Conservation (phyloP, 2,797 vertebrate genomes). For the Sebastes ruberrimus region DNA sequence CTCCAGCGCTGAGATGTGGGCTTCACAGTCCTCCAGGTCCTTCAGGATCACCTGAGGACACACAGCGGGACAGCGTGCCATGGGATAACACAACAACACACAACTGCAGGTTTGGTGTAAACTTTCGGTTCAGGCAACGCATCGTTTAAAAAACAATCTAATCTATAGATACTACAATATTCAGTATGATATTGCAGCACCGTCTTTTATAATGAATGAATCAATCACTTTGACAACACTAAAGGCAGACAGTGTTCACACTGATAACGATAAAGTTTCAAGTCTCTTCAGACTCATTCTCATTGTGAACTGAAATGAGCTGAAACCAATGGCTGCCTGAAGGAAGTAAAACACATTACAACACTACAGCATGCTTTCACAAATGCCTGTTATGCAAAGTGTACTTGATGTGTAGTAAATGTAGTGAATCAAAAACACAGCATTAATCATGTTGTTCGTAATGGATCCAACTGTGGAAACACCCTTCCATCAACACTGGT, state of each 20-base stretch:
- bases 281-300: background rate
- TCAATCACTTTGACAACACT: background rate
- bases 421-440: background rate
- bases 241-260: background rate
- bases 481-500: background rate
- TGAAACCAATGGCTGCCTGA: background rate
- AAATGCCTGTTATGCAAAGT: background rate
- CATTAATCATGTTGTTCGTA: background rate
- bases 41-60: conserved; percentile 85
- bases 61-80: background rate
- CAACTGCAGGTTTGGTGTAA: background rate
- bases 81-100: background rate
- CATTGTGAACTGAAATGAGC: background rate
- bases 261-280: background rate
- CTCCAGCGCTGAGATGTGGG: conserved; percentile 82
- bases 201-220: background rate
- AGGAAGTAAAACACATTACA: background rate
- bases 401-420: background rate
- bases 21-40: conserved; percentile 85
- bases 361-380: background rate
- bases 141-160: background rate
- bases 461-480: background rate
- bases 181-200: background rate
- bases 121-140: background rate
- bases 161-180: too few species aligned